Conservation (phyloP, 2,888 invertebrate species). For the Apamea monoglypha region DNA sequence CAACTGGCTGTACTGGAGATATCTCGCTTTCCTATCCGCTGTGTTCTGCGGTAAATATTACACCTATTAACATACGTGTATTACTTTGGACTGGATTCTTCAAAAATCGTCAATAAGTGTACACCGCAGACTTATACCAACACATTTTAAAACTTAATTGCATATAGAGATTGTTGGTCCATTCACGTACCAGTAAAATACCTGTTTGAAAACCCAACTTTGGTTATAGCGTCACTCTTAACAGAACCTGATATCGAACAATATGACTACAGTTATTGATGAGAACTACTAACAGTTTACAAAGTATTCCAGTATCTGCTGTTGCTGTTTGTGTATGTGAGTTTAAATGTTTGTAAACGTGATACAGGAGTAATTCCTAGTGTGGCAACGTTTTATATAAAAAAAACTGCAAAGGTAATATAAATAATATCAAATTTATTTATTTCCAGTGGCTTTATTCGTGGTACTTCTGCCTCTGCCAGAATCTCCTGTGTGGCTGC, state of each 20-base stretch:
- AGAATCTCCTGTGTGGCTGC: constrained; percentile 92
- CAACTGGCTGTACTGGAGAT: constrained; percentile 90
- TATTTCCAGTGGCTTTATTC: constrained; percentile 83
- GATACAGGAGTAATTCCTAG: no score
- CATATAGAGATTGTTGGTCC: background rate
- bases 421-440: background rate
- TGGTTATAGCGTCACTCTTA: background rate
- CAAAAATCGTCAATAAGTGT: background rate
- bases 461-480: constrained; percentile 90
- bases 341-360: no score
- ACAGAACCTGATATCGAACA: background rate
- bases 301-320: background rate
- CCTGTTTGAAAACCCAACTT: background rate
- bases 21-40: constrained; percentile 90
- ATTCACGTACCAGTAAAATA: background rate
- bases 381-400: no score
- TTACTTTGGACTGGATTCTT: background rate
- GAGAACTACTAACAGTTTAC: background rate
- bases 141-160: background rate
- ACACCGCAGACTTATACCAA: background rate
- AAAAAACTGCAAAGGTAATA: no score
- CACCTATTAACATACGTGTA: background rate
- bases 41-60: constrained; percentile 82
- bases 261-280: background rate
- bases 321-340: no score